Evolutionary conservation across 2,888 invertebrate genomes (phyloP).

Genomic region (Lutraria lutraria): DNA sequence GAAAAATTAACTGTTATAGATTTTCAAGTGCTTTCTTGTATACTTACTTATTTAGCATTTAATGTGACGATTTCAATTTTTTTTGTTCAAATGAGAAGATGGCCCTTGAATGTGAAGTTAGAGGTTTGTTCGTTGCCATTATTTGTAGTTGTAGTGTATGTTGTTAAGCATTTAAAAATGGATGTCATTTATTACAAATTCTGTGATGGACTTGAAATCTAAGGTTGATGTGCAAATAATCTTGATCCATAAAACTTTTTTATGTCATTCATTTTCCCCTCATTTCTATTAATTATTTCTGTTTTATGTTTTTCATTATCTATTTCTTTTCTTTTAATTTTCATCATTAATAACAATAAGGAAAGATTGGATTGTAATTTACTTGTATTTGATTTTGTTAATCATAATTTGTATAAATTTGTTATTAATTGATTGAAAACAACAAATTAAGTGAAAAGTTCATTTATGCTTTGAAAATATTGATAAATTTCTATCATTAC

Average conservation of each 20-base stretch:
- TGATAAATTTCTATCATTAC: too few species aligned
- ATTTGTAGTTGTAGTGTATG: slow-evolving; percentile 18
- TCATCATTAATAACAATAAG: neutral
- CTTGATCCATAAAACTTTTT: neutral
- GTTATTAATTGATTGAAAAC: too few species aligned
- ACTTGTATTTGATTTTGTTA: neutral
- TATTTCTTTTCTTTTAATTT: neutral
- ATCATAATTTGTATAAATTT: too few species aligned
- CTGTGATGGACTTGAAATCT: slow-evolving; percentile 38
- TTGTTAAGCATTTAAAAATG: slow-evolving; percentile 44
- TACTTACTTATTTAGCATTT: neutral
- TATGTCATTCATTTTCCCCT: neutral
- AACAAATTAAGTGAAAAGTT: too few species aligned
- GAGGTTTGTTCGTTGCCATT: neutral
- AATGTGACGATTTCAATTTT: neutral
- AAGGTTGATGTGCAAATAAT: slow-evolving; percentile 40
- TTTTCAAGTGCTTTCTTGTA: neutral
- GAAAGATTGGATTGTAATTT: neutral
- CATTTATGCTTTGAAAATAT: too few species aligned
- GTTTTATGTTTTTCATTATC: neutral
- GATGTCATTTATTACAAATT: slow-evolving; percentile 11
- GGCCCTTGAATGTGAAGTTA: neutral
- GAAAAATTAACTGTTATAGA: neutral
- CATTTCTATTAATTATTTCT: neutral
- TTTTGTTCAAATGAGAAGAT: neutral